Percentiles rank a stretch among this genome's conserved stretches.
These are phyloP conservation scores for Chrysoperla carnea DNA, from an alignment of 1,140 invertebrate genomes.

Conservation along the genomic window DNA sequence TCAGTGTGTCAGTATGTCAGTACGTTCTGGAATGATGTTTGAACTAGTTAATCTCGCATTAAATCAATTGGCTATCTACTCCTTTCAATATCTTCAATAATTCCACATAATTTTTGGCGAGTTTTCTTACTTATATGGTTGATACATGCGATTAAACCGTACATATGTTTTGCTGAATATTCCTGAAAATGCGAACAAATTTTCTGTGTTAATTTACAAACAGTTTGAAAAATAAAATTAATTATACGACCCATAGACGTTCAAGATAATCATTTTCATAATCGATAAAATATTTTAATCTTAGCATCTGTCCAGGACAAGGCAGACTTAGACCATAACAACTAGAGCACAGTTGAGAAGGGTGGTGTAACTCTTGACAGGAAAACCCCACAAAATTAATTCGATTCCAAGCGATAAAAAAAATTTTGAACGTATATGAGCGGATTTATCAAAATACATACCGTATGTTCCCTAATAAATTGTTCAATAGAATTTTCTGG, in stretches of 20 bases:
- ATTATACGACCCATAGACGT: constrained; percentile 1
- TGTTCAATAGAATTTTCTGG: constrained; percentile 72
- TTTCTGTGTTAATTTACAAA: too few species aligned
- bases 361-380: too few species aligned
- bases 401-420: constrained; percentile 3
- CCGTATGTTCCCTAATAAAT: constrained; percentile 72
- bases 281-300: too few species aligned
- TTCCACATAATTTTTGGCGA: constrained; percentile 50
- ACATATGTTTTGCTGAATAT: constrained; percentile 76
- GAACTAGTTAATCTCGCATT: too few species aligned
- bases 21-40: too few species aligned
- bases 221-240: constrained; percentile 1
- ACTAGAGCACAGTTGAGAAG: too few species aligned
- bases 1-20: too few species aligned
- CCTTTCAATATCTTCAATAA: constrained; percentile 45
- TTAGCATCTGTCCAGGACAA: too few species aligned
- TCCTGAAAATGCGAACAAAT: constrained; percentile 34
- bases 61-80: not conserved
- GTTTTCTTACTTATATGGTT: constrained; percentile 79
- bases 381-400: too few species aligned
- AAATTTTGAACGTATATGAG: not conserved
- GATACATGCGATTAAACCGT: constrained; percentile 66
- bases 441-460: constrained; percentile 17
- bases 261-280: too few species aligned
- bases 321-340: too few species aligned